Base-by-base conservation (phyloP, 2,113 vertebrate genomes). In the Cephalopholis sonnerati region DNA sequence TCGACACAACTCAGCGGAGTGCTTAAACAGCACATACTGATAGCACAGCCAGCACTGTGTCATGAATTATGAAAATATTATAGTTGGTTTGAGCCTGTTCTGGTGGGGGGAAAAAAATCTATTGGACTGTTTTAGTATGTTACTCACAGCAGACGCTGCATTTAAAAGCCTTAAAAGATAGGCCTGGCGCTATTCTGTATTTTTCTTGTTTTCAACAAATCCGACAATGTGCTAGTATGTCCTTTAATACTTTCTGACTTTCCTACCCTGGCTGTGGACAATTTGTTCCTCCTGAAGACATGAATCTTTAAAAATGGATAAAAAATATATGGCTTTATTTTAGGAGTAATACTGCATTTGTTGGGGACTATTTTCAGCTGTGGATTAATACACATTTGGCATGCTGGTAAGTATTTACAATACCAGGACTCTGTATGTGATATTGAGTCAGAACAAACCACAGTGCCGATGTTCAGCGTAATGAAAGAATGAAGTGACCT, bases 51-150 rank as follows among this genome's bases (percentile, higher is more conserved):
- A 32, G 53, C 44, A 77, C 70, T 68, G 83, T 36, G 8, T 79
- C 86, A 85, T 87, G 78, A 86, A 89, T 87, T 85, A 86, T 90
- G 81, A 74, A 87, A 87, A 87, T 84, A 81, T 87, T 87, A 83
- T 50, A 88, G 74, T 64, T 79, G 73, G 72, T n/a, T 66, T 66
- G 74, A 77, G 76, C 7, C 53, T 53, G 79, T 77, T 85, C 81
- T 83, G 53, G 63, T 24, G 55, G 6, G 6, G 0, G 11, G 27
- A 17, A 73, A 67, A 74, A 57, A 62, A 73, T 78, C 62, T 67
- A 27, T 51, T 15, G 36, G 85, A 54, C 48, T 64, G 53, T 48
- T 79, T 75, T 66, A 72, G 51, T 58, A 25, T 79, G 79, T 86
- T 41, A 58, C 32, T 25, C 53, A 24, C 29, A 57, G 64, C 80